A percentile compares a stretch with the other conserved stretches of the same genome.
phyloP scores from a whole-genome alignment of 2,888 invertebrate genomes.

The Macropis europaea region DNA sequence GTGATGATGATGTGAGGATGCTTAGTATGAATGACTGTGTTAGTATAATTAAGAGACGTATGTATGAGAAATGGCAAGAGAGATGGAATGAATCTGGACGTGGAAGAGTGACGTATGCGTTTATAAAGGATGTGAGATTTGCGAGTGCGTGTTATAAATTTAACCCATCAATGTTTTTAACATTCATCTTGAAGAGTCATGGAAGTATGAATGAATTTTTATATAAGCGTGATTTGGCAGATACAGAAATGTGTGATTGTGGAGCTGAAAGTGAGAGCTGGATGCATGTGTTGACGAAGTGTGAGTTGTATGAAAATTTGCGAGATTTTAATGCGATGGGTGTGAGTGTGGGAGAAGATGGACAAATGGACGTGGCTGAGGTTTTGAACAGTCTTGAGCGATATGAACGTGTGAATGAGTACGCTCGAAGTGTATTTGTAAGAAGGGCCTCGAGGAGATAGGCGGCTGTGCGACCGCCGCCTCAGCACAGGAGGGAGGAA shows the following conservation, averaged over 20 bases:
- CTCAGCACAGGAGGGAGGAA: too few species aligned
- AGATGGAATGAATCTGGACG: not conserved
- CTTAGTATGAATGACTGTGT: not conserved
- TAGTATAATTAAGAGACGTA: not conserved
- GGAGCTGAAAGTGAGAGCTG: not conserved
- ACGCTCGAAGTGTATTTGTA: not conserved
- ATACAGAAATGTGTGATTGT: too few species aligned
- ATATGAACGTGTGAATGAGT: not conserved
- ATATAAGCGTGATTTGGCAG: not conserved
- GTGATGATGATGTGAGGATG: not conserved
- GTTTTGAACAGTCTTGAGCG: not conserved
- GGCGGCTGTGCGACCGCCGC: too few species aligned
- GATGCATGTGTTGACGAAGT: not conserved
- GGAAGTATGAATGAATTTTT: not conserved
- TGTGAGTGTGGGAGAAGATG: not conserved
- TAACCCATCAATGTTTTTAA: not conserved
- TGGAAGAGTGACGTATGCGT: not conserved
- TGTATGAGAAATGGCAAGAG: slow-evolving; percentile 4
- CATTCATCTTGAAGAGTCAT: not conserved
- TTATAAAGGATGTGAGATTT: not conserved
- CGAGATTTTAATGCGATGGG: not conserved
- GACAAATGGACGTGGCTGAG: not conserved
- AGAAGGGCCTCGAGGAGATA: not conserved
- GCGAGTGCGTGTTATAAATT: too few species aligned
- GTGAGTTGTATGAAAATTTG: not conserved